Base-by-base conservation (phyloP, 92 coral and sea anemone genomes). In the Diadumene lineata region DNA sequence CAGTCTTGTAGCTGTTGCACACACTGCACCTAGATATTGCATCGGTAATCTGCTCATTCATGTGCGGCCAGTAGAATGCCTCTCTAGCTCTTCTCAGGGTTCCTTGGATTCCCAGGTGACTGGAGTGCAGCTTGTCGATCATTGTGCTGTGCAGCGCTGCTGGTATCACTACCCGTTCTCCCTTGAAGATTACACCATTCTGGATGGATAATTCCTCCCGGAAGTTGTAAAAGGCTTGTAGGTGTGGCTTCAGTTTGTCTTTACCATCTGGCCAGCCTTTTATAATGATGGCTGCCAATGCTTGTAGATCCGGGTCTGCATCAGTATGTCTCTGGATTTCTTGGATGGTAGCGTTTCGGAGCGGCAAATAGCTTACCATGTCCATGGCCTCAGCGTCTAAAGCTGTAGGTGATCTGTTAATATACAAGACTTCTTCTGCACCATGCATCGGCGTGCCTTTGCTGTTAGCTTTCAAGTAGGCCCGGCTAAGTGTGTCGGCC, bases 401-500 rank as follows among this genome's bases (percentile, higher is more conserved):
- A 56, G 77, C 79, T 22, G 73, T 70, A 2, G 70, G 43, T 15
- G 82, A 77, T 60, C 83, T 25, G 7, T 72, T 66, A 38, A 70
- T 55, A 33, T 60, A 8, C 44, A 64, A 10, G 15, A 70, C 82
- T 13, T 70, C 78, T 28, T 64, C 50, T 1, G 60, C 56, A 28
- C 24, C 51, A 1, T 43, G 8, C 78, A n/a, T n/a, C n/a, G n/a
- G n/a, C n/a, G n/a, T n/a, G n/a, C n/a, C n/a, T n/a, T n/a, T n/a
- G n/a, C n/a, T n/a, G n/a, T n/a, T n/a, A n/a, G n/a, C n/a, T n/a
- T n/a, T n/a, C n/a, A n/a, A n/a, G n/a, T n/a, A n/a, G n/a, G n/a
- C n/a, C n/a, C n/a, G 78, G 53, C 82, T 86, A 19, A 80, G 68
- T 65, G 90, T 62, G 38, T 80, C 86, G n/a, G 85, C 90, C 79